Evolutionary conservation across 1,140 invertebrate species (phyloP), one percentile per base, ranked within the genome.

Genomic region (Yoshiicerus persimilis): DNA sequence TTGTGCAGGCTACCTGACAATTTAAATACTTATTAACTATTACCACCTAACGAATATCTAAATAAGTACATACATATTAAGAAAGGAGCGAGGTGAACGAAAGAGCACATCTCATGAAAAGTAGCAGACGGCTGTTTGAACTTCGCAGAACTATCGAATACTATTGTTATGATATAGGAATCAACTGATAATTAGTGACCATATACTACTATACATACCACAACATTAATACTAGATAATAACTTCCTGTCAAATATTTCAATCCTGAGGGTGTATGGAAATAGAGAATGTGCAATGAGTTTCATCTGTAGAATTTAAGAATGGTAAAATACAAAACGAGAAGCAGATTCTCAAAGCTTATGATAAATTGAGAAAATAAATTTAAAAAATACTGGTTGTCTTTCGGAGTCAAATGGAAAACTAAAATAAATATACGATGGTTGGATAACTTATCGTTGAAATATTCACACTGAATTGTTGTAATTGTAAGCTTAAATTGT

Each of bases 271-370:
- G 47, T 56, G 0, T 56, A 16, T 56, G 8, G 8, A 56, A n/a
- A 56, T n/a, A 56, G 20, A 56, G 16, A 56, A 56, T 56, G 47
- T 56, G 47, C 47, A 56, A 56, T 56, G 16, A n/a, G 47, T 56
- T 56, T 70, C n/a, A n/a, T n/a, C 66, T 20, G 66, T 70, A 70
- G 66, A 11, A 30, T 3, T 66, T 70, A 70, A 13, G 25, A 30
- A 70, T 66, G 64, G 11, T 30, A 30, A 32, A 30, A 30, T 30
- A 66, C 23, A 66, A 13, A 80, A 36, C 16, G 75, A 80, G 34
- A n/a, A 80, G 47, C 47, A 80, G n/a, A 38, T 80, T 80, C 75
- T 80, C 75, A 80, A 70, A 70, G 66, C 75, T 80, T 80, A 80
- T 34, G 75, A 36, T 80, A 80, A 80, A 80, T 13, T 34, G 34